These are phyloP conservation scores for Brachypteracias leptosomus DNA, from an alignment of 2,113 vertebrate species.

Conservation along the genomic window DNA sequence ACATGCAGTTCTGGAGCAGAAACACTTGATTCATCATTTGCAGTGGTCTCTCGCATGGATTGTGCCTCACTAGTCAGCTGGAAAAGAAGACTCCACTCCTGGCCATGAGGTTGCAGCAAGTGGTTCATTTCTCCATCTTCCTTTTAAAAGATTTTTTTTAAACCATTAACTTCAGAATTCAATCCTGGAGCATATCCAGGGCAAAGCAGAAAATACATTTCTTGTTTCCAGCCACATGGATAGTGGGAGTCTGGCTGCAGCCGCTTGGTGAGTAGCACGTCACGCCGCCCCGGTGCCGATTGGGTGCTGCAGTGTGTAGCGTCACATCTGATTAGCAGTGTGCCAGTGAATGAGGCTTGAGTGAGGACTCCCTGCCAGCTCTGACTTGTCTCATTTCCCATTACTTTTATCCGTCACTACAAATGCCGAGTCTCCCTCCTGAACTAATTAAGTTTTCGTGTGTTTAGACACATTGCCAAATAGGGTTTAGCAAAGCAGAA, in stretches of 20 bases:
- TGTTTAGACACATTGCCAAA: slow-evolving; percentile 84
- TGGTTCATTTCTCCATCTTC: slow-evolving; percentile 24
- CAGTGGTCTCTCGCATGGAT: slow-evolving; percentile 32
- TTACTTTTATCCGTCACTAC: slow-evolving; percentile 79
- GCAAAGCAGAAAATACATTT: slow-evolving; percentile 38
- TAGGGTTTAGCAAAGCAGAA: slow-evolving; percentile 84
- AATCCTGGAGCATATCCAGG: slow-evolving; percentile 46
- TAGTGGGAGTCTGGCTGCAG: slow-evolving; percentile 17
- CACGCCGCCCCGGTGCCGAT: background rate
- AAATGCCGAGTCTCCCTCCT: slow-evolving; percentile 74
- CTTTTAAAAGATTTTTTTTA: slow-evolving; percentile 18
- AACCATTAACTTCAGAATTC: slow-evolving; percentile 58
- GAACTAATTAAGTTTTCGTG: slow-evolving; percentile 83
- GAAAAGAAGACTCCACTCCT: slow-evolving; percentile 47
- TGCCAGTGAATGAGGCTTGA: slow-evolving; percentile 65
- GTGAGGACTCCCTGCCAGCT: slow-evolving; percentile 75
- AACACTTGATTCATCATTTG: background rate
- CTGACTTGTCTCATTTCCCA: slow-evolving; percentile 78
- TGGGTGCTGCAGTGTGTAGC: slow-evolving; percentile 30
- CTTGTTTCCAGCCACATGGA: background rate
- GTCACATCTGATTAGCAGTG: slow-evolving; percentile 72
- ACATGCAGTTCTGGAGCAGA: background rate
- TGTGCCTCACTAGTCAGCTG: slow-evolving; percentile 46
- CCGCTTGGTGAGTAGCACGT: slow-evolving; percentile 5
- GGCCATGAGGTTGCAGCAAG: background rate